Base-by-base conservation (phyloP, 2,113 vertebrate species). In the Pachycephala philippinensis region DNA sequence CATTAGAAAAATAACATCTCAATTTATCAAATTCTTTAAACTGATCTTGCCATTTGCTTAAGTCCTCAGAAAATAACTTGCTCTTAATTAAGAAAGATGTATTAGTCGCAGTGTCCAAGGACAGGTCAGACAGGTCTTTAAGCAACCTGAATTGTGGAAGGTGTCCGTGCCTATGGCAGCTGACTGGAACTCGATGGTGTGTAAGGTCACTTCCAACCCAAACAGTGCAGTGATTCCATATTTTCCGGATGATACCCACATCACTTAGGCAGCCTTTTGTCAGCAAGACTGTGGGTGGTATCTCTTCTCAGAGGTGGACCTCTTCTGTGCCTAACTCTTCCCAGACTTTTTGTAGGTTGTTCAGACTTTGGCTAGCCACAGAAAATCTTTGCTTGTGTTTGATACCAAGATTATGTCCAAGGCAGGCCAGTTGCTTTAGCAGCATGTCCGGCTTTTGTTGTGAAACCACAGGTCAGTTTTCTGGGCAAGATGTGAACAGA, bases 371-470 rank as follows among this genome's bases (percentile, higher is more conserved):
- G 23, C 6, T 31, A 42, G 28, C 37, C 4, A 3, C 3, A 12
- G 42, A 49, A 37, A 11, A 28, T 30, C 53, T 76, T 40, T 27
- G 21, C 17, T 49, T 20, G 9, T 19, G 8, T 45, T 52, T 31
- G 7, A 27, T 8, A 5, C 1, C 28, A 26, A 11, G 10, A 8
- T 35, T 39, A 8, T 9, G 26, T 15, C 19, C 12, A 24, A 13
- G 13, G 6, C 31, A 64, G n/a, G 30, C 4, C 26, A 7, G 26
- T 80, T 71, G 63, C 40, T 68, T 79, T 5, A 40, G 74, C 20
- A 59, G 13, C 1, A 4, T 10, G 9, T 8, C 45, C 0, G 0
- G 30, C 35, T 59, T 74, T 14, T 47, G 15, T 21, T 74, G 37
- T 76, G 66, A 59, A 74, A 61, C 14, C 57, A 20, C 1, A 15